Evolutionary conservation across 2,797 vertebrate genomes (phyloP).

Genomic region (Sebastes iracundus): DNA sequence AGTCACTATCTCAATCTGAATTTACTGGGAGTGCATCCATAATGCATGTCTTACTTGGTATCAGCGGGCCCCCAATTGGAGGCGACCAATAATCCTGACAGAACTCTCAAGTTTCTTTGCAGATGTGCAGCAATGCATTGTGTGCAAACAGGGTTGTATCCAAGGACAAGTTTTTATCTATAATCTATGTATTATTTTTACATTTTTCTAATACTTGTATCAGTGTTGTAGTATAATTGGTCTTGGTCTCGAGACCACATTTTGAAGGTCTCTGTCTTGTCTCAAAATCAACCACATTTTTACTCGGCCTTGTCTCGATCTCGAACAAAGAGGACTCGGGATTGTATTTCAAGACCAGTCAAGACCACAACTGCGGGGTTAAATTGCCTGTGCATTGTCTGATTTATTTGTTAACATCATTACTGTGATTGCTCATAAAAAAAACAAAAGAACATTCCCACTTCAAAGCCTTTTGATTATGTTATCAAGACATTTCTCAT

Average conservation of each 20-base stretch:
- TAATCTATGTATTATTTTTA: neutral
- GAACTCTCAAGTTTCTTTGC: neutral
- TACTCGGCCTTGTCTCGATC: too few relatives aligned
- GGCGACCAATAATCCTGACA: slow-evolving; percentile 16
- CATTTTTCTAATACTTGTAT: neutral
- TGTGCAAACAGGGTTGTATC: neutral
- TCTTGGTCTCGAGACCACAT: too few relatives aligned
- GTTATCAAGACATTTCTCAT: neutral
- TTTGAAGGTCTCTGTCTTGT: too few relatives aligned
- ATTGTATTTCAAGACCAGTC: too few relatives aligned
- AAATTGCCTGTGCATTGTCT: too few relatives aligned
- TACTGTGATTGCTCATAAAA: too few relatives aligned
- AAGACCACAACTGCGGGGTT: too few relatives aligned
- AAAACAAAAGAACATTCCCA: too few relatives aligned
- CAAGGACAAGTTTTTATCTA: neutral
- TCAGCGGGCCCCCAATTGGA: slow-evolving; percentile 45
- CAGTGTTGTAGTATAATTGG: too few relatives aligned
- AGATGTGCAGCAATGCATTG: neutral
- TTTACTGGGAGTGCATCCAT: slow-evolving; percentile 61
- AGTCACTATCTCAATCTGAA: slow-evolving; percentile 59
- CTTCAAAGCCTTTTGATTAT: neutral
- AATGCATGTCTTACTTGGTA: slow-evolving; percentile 60
- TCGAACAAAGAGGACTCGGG: too few relatives aligned
- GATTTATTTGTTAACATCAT: too few relatives aligned
- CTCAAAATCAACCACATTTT: too few relatives aligned